A percentile compares a stretch with the other conserved stretches of the same genome.
phyloP scores from a whole-genome alignment of 2,797 vertebrate genomes.

The Arvicola amphibius region DNA sequence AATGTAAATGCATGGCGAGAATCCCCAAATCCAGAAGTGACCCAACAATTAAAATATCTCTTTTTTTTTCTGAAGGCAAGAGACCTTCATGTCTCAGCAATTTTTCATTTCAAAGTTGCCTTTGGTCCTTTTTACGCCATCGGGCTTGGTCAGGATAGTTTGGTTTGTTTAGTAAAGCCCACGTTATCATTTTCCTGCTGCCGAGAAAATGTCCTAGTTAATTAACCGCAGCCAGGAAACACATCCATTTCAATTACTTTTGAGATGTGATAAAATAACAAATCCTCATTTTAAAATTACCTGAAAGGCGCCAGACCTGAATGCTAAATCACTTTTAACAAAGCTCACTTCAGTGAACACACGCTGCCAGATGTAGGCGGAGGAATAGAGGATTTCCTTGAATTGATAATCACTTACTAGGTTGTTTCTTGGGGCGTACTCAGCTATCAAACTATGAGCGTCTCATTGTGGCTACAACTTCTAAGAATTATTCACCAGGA shows the following conservation, averaged over 20 bases:
- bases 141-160: constrained; percentile 24
- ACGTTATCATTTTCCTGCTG: neutral
- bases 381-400: constrained; percentile 5
- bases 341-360: neutral
- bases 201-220: constrained; percentile 38
- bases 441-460: neutral
- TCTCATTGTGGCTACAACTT: neutral
- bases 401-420: constrained; percentile 11
- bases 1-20: neutral
- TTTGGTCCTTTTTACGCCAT: constrained; percentile 52
- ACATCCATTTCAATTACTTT: constrained; percentile 54
- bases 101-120: constrained; percentile 52
- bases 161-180: constrained; percentile 47
- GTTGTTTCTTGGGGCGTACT: neutral
- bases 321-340: constrained; percentile 10
- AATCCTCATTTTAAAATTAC: constrained; percentile 28
- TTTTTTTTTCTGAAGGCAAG: constrained; percentile 1
- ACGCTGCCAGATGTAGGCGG: neutral
- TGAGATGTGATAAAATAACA: constrained; percentile 22
- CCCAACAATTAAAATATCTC: constrained; percentile 47
- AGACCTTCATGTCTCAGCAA: neutral
- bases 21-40: constrained; percentile 39
- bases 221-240: constrained; percentile 54
- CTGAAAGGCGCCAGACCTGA: constrained; percentile 27
- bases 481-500: neutral